These are phyloP conservation scores for Siderastrea radians DNA, from an alignment of 92 coral and sea anemone genomes.

Conservation along the genomic window DNA sequence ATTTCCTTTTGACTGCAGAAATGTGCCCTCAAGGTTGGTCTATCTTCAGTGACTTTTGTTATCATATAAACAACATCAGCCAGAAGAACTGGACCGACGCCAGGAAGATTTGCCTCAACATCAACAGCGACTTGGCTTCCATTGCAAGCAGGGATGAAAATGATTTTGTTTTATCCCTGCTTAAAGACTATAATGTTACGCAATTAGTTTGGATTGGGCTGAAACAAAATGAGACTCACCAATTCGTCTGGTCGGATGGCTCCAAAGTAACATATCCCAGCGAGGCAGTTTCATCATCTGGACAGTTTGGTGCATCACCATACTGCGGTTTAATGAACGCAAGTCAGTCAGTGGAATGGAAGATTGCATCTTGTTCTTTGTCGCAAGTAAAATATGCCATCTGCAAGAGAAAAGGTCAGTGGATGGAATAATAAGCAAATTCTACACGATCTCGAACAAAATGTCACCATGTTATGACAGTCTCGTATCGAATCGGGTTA, in stretches of 20 bases:
- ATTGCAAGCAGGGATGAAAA: background rate
- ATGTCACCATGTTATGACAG: too few relatives aligned
- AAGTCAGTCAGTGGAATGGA: background rate
- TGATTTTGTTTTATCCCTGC: background rate
- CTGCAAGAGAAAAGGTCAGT: conserved; percentile 8
- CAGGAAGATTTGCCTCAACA: background rate
- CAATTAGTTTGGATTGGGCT: background rate
- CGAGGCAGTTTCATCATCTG: background rate
- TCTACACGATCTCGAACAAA: too few relatives aligned
- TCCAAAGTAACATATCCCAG: background rate
- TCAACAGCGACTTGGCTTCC: conserved; percentile 16
- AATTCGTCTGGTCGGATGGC: background rate
- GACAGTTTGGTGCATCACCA: background rate
- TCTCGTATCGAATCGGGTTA: background rate
- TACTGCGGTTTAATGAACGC: background rate
- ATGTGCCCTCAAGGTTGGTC: background rate
- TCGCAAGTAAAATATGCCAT: background rate
- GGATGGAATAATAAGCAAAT: background rate
- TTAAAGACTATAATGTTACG: too few relatives aligned
- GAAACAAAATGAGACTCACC: background rate
- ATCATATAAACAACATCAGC: background rate
- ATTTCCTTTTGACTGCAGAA: background rate
- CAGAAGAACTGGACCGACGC: background rate
- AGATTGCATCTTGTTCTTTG: background rate
- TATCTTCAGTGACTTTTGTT: background rate